Base-by-base conservation (phyloP, 2,797 vertebrate species). In the Eutrigla gurnardus region DNA sequence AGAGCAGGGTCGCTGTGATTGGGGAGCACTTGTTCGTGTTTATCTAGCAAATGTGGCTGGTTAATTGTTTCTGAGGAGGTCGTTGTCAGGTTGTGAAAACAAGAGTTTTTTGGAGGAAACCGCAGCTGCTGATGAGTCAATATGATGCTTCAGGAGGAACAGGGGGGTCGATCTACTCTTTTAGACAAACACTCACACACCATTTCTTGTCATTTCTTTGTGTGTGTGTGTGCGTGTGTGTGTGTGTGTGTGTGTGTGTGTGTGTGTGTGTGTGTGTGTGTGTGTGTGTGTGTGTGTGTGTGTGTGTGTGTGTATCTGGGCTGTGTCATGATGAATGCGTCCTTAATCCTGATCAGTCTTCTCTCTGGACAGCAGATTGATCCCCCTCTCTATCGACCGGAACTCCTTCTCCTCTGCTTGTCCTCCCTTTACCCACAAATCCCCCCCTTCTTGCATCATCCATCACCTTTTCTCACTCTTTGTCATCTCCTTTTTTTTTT, bases 331-430 rank as follows among this genome's bases (percentile, higher is more conserved):
- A 80, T 84, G 70, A 88, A 87, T 81, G 78, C 43, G 55, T 18
- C 65, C 78, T 77, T 61, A 70, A 64, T 58, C 77, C 80, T 75
- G 73, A 88, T 90, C 81, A 40, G 55, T 89, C 87, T 78, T 90
- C 83, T 81, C 70, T 62, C 63, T 33, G 57, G 77, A 80, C 79
- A 75, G 77, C 64, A 73, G 67, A 88, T 86, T 86, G 84, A 90
- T 86, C 75, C 58, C 33, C 60, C 53, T 47, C 67, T 46, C 42
- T 37, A 90, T 88, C 43, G 82, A 91, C 82, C 58, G 13, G 55
- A 33, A 33, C 73, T 76, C 65, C 25, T 47, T 81, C 69, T 63
- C 75, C 78, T 79, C 75, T 50, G 25, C 75, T 47, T 17, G 10
- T 59, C 76, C 73, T 62, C 66, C 39, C 1, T 63, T 70, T 69